phyloP scores from a whole-genome alignment of 2,797 vertebrate genomes.

The Pantherophis vulpinus region DNA sequence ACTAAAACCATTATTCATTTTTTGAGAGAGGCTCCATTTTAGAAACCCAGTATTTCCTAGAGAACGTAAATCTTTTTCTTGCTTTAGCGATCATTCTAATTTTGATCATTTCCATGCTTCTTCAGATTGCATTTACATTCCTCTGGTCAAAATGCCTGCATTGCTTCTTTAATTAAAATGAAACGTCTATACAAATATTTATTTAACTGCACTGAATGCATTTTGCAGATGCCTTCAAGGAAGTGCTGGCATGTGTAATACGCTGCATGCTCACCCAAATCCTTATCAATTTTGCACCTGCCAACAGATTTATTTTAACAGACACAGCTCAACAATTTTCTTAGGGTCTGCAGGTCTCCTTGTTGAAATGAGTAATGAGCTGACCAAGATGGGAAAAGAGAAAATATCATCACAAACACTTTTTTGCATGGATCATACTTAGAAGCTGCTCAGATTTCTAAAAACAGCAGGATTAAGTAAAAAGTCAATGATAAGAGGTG shows the following conservation, averaged over 20 bases:
- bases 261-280: neutral
- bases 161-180: constrained; percentile 5
- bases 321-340: neutral
- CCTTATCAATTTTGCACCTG: neutral
- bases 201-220: neutral
- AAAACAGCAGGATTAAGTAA: neutral
- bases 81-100: neutral
- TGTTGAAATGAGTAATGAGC: neutral
- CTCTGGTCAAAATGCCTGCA: neutral
- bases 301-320: neutral
- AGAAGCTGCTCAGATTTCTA: constrained; percentile 1
- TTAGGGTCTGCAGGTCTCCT: constrained; percentile 3
- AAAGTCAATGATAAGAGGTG: neutral
- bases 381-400: neutral
- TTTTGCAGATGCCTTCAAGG: neutral
- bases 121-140: neutral
- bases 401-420: neutral
- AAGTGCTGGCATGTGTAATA: neutral
- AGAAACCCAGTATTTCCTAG: too few species aligned
- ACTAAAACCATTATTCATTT: neutral
- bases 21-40: neutral
- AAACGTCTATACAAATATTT: neutral
- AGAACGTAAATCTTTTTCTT: neutral
- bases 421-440: constrained; percentile 2
- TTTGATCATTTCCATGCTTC: neutral